phyloP scores from a whole-genome alignment of 2,797 vertebrate species.

The Hypotaenidia philippensis region DNA sequence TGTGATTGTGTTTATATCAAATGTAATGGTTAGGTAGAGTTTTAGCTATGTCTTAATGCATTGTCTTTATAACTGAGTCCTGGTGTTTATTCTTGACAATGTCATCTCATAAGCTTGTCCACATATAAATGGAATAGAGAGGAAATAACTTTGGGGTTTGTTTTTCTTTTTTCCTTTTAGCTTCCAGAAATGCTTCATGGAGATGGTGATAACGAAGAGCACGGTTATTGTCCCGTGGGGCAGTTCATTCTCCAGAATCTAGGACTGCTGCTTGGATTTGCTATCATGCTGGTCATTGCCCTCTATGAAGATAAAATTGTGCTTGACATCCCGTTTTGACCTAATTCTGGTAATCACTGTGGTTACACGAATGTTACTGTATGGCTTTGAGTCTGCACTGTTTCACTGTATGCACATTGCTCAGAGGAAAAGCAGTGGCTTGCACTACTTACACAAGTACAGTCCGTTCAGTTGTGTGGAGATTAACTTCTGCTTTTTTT shows the following conservation, averaged over 20 bases:
- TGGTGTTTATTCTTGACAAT: neutral
- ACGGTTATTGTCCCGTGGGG: conserved; percentile 92
- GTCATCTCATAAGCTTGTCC: neutral
- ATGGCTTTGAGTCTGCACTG: conserved; percentile 71
- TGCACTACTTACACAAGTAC: conserved; percentile 65
- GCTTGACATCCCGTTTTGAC: conserved; percentile 92
- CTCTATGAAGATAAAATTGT: conserved; percentile 97
- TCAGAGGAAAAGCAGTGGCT: conserved; percentile 69
- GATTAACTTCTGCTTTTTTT: conserved; percentile 30
- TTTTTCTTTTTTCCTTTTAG: conserved; percentile 69
- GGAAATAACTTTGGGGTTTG: neutral
- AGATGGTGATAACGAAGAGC: conserved; percentile 91
- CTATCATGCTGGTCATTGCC: conserved; percentile 97
- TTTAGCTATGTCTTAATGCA: neutral
- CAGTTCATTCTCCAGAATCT: conserved; percentile 96
- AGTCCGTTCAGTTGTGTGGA: neutral
- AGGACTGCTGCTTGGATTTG: conserved; percentile 94
- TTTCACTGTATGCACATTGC: conserved; percentile 69
- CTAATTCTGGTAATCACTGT: conserved; percentile 52
- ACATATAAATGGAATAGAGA: neutral
- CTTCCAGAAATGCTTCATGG: conserved; percentile 98
- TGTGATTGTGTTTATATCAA: neutral
- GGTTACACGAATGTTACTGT: conserved; percentile 43
- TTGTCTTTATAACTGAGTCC: neutral
- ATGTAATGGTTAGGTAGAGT: neutral